Percentiles rank a stretch among this genome's conserved stretches.
phyloP scores from a whole-genome alignment of 2,797 vertebrate genomes.

The Buphagus erythrorhynchus region DNA sequence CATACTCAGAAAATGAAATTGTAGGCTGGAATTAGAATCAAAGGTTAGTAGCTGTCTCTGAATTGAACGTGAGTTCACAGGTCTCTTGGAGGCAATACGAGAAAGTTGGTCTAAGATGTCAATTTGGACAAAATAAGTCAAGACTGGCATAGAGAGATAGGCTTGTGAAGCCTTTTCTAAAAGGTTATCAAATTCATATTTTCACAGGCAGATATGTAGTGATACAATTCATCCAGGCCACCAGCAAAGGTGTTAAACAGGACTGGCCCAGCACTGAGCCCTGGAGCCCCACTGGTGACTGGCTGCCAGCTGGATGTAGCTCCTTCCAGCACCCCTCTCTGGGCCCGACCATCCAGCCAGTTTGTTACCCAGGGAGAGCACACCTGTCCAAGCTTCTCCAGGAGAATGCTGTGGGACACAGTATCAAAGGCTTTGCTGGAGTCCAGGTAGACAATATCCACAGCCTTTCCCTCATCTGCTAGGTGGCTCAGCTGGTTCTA shows the following conservation, averaged over 20 bases:
- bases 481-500: not conserved
- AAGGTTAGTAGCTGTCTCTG: not conserved
- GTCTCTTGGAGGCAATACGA: fast-evolving
- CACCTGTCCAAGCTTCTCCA: not conserved
- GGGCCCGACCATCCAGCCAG: not conserved
- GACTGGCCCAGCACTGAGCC: not conserved
- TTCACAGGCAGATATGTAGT: not conserved
- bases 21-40: not conserved
- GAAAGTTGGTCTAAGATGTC: not conserved
- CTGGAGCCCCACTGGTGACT: not conserved
- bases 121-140: not conserved
- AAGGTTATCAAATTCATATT: not conserved
- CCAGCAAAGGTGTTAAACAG: not conserved
- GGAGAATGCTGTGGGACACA: not conserved
- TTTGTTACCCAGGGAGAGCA: not conserved
- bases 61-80: not conserved
- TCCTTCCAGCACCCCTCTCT: not conserved
- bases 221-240: not conserved
- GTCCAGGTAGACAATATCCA: not conserved
- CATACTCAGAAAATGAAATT: not conserved
- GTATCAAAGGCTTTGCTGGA: not conserved
- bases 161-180: not conserved
- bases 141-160: not conserved
- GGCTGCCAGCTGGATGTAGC: not conserved
- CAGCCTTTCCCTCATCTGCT: not conserved